These are phyloP conservation scores for Aplochiton taeniatus DNA, from an alignment of 2,797 vertebrate species.

Conservation along the genomic window DNA sequence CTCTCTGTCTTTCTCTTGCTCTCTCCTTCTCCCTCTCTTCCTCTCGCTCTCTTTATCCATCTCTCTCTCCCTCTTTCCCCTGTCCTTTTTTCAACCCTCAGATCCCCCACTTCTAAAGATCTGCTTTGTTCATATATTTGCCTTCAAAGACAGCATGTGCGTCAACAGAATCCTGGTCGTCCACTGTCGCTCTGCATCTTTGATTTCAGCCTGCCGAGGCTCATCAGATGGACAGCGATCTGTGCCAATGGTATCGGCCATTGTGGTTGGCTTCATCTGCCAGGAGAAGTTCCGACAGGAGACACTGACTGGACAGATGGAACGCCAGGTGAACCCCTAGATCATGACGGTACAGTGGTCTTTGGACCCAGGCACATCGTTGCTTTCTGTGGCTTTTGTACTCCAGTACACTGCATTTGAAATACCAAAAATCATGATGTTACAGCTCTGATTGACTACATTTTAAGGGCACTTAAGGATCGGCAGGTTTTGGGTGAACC, in stretches of 20 bases:
- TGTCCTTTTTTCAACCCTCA: constrained; percentile 34
- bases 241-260: constrained; percentile 18
- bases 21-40: constrained; percentile 18
- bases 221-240: constrained; percentile 53
- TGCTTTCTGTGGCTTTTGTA: too few relatives aligned
- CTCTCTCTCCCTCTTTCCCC: constrained; percentile 15
- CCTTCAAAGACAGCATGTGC: constrained; percentile 52
- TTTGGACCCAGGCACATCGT: too few relatives aligned
- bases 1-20: not conserved
- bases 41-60: constrained; percentile 32
- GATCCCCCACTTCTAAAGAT: constrained; percentile 57
- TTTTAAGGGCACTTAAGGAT: too few relatives aligned
- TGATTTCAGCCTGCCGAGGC: constrained; percentile 33
- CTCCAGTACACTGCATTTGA: too few relatives aligned
- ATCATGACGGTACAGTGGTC: too few relatives aligned
- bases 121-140: constrained; percentile 46
- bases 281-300: constrained; percentile 21
- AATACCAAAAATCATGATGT: too few relatives aligned
- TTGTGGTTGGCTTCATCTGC: constrained; percentile 27
- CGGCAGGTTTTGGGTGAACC: too few relatives aligned
- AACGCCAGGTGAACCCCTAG: not conserved
- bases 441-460: too few relatives aligned
- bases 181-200: constrained; percentile 17
- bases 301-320: constrained; percentile 18
- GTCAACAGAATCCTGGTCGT: constrained; percentile 35